phyloP scores from a whole-genome alignment of 1,140 invertebrate genomes.

The Hyposmocoma kahamanoa region DNA sequence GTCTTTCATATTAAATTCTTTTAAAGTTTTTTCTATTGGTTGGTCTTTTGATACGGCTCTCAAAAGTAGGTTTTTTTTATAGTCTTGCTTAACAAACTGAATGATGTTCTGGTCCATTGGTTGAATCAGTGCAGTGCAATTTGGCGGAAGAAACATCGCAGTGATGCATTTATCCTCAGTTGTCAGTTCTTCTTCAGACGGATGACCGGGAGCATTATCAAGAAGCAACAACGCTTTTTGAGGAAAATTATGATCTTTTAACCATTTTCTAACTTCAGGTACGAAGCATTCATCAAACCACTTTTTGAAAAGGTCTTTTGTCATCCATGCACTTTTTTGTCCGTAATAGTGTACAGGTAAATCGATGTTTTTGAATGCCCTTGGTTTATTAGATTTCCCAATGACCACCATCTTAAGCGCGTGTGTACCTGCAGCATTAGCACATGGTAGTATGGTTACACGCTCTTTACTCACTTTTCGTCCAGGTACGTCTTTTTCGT shows the following conservation, averaged over 20 bases:
- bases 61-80: constrained; percentile 39
- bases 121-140: constrained; percentile 50
- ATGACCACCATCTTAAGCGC: too few relatives aligned
- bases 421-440: too few relatives aligned
- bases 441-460: too few relatives aligned
- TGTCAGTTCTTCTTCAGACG: constrained; percentile 45
- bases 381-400: too few relatives aligned
- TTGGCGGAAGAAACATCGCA: constrained; percentile 55
- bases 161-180: constrained; percentile 45
- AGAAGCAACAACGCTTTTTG: constrained; percentile 50
- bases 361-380: too few relatives aligned
- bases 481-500: too few relatives aligned
- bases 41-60: constrained; percentile 35
- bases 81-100: constrained; percentile 39
- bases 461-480: too few relatives aligned
- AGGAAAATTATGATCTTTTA: constrained; percentile 44
- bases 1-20: too few relatives aligned
- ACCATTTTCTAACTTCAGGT: constrained; percentile 36
- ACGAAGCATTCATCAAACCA: constrained; percentile 50
- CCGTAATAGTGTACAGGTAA: constrained; percentile 26
- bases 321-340: constrained; percentile 48
- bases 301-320: constrained; percentile 41
- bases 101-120: constrained; percentile 53
- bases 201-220: constrained; percentile 51
- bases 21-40: too few relatives aligned